Evolutionary conservation across 2,797 vertebrate species (phyloP), one percentile per base, ranked within the genome.

Genomic region (Eospalax fontanierii): DNA sequence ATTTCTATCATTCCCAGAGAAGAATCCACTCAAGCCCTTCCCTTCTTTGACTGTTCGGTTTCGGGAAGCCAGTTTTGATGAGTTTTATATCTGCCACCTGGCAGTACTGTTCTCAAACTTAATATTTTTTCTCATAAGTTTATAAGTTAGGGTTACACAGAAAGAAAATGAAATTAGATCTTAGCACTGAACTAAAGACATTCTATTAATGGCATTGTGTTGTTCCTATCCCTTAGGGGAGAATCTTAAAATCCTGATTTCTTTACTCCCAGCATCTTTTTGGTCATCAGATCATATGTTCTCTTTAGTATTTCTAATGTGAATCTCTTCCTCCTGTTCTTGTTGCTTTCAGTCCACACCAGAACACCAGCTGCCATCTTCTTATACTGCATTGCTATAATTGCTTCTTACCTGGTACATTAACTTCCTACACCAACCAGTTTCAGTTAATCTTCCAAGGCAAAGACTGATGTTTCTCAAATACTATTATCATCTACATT

Each of bases 21-120:
- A 91, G 94, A 96, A 89, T 89, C 86, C 81, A 75, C 75, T 74
- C 61, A 95, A 95, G 88, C 79, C 68, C 80, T 93, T 94, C 40
- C 38, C 59, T 95, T 88, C 96, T 94, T 93, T 92, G 88, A 86
- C 87, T 94, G 74, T 96, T 96, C 91, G 97, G 95, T 92, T 96
- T 89, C 93, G 85, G 81, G 96, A 97, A 97, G 95, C 95, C 96
- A 96, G 30, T 96, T 97, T 97, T 97, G 96, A 97, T 97, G 97
- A 97, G 35, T 97, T 97, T 97, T 96, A 93, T 97, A 96, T 94
- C 95, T 97, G 87, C 38, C 43, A 92, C 80, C 93, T 95, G 89
- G 90, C 46, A 91, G 73, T 76, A 75, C 57, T 94, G 70, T 94
- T 94, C 95, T 96, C 76, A 94, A 96, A 95, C 61, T 96, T 86